Conservation (phyloP, 1,140 invertebrate species). For the Grapholita molesta region DNA sequence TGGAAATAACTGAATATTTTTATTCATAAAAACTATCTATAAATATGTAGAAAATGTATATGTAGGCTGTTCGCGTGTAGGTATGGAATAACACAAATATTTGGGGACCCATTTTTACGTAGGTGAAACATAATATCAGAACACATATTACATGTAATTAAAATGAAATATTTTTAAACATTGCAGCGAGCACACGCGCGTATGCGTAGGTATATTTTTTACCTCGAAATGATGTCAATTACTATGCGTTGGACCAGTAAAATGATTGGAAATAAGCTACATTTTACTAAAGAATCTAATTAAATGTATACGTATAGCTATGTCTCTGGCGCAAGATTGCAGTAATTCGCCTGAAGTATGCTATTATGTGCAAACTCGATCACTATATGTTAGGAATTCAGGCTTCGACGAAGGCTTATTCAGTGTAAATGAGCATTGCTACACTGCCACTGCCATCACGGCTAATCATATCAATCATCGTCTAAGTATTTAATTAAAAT, state of each 20-base stretch:
- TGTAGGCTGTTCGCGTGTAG: no score
- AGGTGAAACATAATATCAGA: no score
- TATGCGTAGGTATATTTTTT: neutral
- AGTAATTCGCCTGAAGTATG: neutral
- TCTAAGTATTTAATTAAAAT: neutral
- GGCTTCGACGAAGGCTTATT: neutral
- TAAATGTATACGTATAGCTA: neutral
- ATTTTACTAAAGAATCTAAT: neutral
- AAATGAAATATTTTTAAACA: neutral
- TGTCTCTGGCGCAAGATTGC: neutral
- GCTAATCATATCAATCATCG: neutral
- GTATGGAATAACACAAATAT: no score
- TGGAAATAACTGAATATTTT: no score
- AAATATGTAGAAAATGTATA: no score
- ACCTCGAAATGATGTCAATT: neutral
- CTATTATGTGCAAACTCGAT: neutral
- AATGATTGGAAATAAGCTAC: neutral
- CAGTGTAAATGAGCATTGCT: neutral
- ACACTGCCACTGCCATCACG: neutral
- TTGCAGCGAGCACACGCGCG: neutral
- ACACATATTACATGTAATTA: no score
- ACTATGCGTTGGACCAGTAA: neutral
- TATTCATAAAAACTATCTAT: no score
- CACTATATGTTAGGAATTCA: neutral
- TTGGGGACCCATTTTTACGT: no score